A percentile compares a stretch with the other conserved stretches of the same genome.
Conservation (phyloP, 1,140 invertebrate genomes). For the Lordiphosa clarofinis region DNA sequence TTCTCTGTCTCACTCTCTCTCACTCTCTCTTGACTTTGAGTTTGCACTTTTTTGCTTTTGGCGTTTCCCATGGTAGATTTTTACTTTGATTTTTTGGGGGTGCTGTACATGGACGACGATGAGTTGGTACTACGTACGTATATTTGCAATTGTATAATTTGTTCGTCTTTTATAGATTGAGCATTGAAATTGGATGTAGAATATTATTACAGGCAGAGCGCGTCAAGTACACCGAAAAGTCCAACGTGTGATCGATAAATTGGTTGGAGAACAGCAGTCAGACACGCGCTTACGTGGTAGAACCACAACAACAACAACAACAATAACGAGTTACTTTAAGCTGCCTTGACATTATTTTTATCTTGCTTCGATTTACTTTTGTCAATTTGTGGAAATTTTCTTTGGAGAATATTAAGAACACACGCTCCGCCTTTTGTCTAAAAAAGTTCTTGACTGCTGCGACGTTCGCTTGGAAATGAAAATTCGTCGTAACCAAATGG, state of each 20-base stretch:
- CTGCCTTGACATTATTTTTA: conserved; percentile 7
- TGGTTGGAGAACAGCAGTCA: conserved; percentile 21
- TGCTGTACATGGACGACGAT: conserved; percentile 56
- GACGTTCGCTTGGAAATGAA: conserved; percentile 75
- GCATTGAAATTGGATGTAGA: conserved; percentile 51
- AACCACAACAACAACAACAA: conserved; percentile 20
- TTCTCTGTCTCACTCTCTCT: conserved; percentile 4
- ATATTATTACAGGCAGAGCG: conserved; percentile 4
- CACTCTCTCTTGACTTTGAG: conserved; percentile 28
- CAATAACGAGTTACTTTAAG: conserved; percentile 3
- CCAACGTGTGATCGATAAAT: conserved; percentile 68
- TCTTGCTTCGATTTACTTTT: conserved; percentile 3
- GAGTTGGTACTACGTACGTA: conserved; percentile 14
- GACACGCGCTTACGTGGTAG: conserved; percentile 16
- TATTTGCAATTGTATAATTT: conserved; percentile 73
- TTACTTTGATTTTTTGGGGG: conserved; percentile 43
- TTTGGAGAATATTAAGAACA: conserved; percentile 8
- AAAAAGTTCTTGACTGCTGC: conserved; percentile 62
- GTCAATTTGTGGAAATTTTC: neutral
- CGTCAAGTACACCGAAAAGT: conserved; percentile 16
- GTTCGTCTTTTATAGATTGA: conserved; percentile 28
- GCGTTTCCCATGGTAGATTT: conserved; percentile 33
- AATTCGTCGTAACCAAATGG: conserved; percentile 64
- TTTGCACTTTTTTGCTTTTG: conserved; percentile 39
- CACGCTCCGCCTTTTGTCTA: conserved; percentile 19